phyloP scores from a whole-genome alignment of 1,140 invertebrate genomes.

The Branchinecta lindahli region DNA sequence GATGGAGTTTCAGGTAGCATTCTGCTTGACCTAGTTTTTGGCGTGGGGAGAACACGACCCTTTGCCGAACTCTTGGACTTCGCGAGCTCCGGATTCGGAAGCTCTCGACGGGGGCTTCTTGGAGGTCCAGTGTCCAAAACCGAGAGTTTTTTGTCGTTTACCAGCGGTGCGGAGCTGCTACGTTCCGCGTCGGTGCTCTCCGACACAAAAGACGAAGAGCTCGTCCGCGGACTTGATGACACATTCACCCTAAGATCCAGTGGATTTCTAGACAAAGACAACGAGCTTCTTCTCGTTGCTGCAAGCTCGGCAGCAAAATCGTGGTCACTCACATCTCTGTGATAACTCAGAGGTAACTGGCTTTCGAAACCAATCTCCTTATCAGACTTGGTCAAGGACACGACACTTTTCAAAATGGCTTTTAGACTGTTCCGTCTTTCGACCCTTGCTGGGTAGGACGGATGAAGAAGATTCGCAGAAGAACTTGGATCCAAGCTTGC shows the following conservation, averaged over 20 bases:
- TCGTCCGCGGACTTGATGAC: neutral
- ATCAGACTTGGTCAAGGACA: neutral
- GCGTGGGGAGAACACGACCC: neutral
- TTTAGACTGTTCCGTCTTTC: conserved; percentile 2
- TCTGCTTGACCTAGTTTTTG: neutral
- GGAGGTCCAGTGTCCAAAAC: neutral
- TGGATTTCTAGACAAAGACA: neutral
- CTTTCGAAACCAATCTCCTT: neutral
- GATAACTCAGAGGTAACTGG: neutral
- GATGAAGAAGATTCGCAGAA: no score
- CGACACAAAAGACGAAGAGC: neutral
- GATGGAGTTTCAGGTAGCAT: neutral
- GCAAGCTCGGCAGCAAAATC: neutral
- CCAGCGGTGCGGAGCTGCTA: neutral
- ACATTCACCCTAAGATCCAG: neutral
- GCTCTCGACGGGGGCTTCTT: neutral
- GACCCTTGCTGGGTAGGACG: neutral
- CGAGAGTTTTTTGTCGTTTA: neutral
- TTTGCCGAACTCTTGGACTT: neutral
- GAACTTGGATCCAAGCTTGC: no score
- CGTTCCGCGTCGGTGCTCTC: neutral
- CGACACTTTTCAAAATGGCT: neutral
- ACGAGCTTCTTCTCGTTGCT: neutral
- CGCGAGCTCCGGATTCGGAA: neutral
- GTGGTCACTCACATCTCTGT: neutral